phyloP scores from a whole-genome alignment of 2,888 invertebrate species.

The Corythucha ciliata region DNA sequence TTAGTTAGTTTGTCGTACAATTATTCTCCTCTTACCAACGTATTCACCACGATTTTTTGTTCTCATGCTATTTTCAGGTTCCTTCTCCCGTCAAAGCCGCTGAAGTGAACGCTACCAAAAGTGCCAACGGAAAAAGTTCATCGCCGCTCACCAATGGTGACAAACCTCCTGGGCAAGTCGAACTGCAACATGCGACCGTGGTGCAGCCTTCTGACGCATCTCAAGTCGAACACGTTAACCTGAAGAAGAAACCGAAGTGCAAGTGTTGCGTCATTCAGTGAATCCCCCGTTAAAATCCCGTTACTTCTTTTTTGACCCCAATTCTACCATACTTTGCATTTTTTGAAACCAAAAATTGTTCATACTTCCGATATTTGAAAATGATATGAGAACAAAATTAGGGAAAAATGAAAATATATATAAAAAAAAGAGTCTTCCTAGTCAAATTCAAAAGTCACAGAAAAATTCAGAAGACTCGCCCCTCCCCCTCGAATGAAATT shows the following conservation, averaged over 20 bases:
- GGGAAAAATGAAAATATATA: too few species aligned
- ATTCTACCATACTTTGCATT: too few species aligned
- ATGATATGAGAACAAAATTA: too few species aligned
- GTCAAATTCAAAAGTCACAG: too few species aligned
- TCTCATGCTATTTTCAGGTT: too few species aligned
- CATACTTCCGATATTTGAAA: neutral
- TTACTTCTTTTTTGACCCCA: neutral
- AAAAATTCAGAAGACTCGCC: too few species aligned
- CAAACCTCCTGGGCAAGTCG: slow-evolving; percentile 43
- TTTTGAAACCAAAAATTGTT: neutral
- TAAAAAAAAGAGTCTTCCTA: too few species aligned
- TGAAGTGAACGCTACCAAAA: slow-evolving; percentile 28
- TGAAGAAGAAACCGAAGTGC: slow-evolving; percentile 93
- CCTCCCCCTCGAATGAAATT: too few species aligned
- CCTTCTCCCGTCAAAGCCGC: slow-evolving; percentile 22
- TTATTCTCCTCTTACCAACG: too few species aligned
- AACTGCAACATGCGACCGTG: slow-evolving; percentile 60
- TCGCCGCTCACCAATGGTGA: slow-evolving; percentile 40
- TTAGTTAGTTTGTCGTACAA: too few species aligned
- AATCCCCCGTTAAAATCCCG: slow-evolving; percentile 34
- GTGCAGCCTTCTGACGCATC: slow-evolving; percentile 60
- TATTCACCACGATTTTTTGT: too few species aligned
- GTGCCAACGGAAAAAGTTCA: slow-evolving; percentile 39
- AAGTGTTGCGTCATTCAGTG: slow-evolving; percentile 91
- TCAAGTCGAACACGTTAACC: slow-evolving; percentile 82